phyloP scores from a whole-genome alignment of 2,797 vertebrate genomes.

The Botia kubotai region DNA sequence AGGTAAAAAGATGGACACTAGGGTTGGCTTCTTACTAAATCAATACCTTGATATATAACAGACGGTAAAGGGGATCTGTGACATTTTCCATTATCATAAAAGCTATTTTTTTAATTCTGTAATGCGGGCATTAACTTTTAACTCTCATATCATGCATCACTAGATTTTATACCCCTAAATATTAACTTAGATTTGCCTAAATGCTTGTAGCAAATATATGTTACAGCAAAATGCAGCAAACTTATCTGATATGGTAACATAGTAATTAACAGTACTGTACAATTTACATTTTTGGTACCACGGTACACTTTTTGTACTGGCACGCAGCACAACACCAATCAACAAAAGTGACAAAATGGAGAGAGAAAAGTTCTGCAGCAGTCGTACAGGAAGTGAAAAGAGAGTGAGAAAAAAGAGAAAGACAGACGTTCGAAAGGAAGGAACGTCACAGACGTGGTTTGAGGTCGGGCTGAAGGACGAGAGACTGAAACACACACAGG shows the following conservation, averaged over 20 bases:
- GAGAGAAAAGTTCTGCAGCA: conserved; percentile 30
- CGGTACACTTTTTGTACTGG: not conserved
- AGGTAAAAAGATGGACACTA: not conserved
- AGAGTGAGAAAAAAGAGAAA: conserved; percentile 28
- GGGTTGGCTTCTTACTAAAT: not conserved
- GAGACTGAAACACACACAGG: conserved; percentile 44
- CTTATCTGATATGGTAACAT: too few species aligned
- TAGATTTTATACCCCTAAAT: too few species aligned
- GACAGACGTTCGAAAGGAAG: conserved; percentile 15
- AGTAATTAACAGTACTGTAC: not conserved
- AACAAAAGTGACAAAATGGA: conserved; percentile 2
- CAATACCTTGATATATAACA: not conserved
- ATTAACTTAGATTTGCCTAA: too few species aligned
- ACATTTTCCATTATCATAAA: too few species aligned
- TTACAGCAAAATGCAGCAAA: too few species aligned
- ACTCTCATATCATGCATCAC: too few species aligned
- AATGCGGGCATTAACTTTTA: too few species aligned
- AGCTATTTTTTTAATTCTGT: too few species aligned
- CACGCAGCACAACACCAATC: not conserved
- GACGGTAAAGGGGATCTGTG: too few species aligned
- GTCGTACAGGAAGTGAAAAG: conserved; percentile 30
- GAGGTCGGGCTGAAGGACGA: conserved; percentile 23
- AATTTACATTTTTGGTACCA: not conserved
- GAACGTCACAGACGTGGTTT: conserved; percentile 37
- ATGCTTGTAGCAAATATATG: too few species aligned